Conservation (phyloP, 2,113 vertebrate genomes). For the Eudyptes chrysolophus region DNA sequence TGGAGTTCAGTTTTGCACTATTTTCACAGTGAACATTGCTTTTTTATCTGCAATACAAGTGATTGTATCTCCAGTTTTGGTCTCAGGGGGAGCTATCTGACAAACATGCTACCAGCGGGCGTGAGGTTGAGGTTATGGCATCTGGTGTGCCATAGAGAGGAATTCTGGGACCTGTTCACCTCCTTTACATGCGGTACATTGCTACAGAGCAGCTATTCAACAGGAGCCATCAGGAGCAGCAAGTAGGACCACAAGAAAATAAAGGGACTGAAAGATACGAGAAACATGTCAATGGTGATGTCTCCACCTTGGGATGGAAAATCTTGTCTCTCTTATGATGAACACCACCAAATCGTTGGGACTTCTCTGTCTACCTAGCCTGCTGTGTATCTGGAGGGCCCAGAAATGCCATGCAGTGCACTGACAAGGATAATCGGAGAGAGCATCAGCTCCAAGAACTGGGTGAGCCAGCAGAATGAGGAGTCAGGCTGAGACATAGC, state of each 20-base stretch:
- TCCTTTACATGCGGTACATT: neutral
- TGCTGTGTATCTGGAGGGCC: constrained; percentile 55
- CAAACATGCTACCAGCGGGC: neutral
- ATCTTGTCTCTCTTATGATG: constrained; percentile 21
- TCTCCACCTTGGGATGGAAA: constrained; percentile 40
- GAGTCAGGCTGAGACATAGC: constrained; percentile 56
- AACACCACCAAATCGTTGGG: constrained; percentile 30
- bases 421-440: constrained; percentile 56
- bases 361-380: constrained; percentile 49
- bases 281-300: neutral
- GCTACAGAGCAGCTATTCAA: constrained; percentile 19
- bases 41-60: neutral
- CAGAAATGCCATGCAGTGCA: constrained; percentile 51
- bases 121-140: neutral
- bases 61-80: neutral
- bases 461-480: constrained; percentile 58
- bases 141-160: neutral
- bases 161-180: constrained; percentile 18
- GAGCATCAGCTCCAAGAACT: constrained; percentile 52
- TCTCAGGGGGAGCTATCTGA: neutral
- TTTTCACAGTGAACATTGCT: neutral
- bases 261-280: neutral
- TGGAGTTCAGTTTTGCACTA: neutral
- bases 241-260: constrained; percentile 10
- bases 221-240: neutral